A percentile compares a stretch with the other conserved stretches of the same genome.
These are phyloP conservation scores for Anas bahamensis DNA, from an alignment of 2,797 vertebrate species.

Conservation along the genomic window DNA sequence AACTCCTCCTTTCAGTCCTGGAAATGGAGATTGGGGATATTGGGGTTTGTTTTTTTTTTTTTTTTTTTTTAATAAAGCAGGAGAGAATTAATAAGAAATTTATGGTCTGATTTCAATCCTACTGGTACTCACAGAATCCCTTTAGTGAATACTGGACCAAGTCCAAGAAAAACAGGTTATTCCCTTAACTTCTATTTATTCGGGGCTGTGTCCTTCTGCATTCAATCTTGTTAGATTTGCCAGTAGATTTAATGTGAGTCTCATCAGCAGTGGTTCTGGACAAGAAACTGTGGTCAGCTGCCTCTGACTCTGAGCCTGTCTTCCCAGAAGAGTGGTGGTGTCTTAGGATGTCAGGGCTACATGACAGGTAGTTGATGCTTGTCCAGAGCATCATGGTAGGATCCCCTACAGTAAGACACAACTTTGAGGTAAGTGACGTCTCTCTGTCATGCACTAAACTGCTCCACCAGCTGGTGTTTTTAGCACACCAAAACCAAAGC, in stretches of 20 bases:
- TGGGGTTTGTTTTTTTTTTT: too few relatives aligned
- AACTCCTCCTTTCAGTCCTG: not conserved
- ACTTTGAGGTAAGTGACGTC: not conserved
- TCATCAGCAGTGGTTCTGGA: not conserved
- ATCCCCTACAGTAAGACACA: not conserved
- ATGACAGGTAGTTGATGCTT: not conserved
- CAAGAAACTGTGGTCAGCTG: not conserved
- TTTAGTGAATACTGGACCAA: not conserved
- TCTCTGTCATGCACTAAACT: not conserved
- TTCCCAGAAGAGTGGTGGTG: not conserved
- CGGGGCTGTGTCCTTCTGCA: not conserved
- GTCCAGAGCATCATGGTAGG: not conserved
- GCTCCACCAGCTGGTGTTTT: conserved; percentile 10
- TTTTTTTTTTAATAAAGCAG: conserved; percentile 25
- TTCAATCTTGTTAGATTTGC: not conserved
- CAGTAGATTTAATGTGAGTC: not conserved
- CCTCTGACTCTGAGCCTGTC: not conserved
- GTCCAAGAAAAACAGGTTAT: conserved; percentile 41
- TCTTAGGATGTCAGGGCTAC: not conserved
- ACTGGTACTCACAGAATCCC: not conserved
- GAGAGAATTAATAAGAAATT: conserved; percentile 32
- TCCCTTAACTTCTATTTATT: conserved; percentile 12
- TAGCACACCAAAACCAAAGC: conserved; percentile 12
- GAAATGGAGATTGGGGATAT: not conserved
- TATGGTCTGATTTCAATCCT: conserved; percentile 19